These are phyloP conservation scores for Cephus sareptanus DNA, from an alignment of 2,888 invertebrate species.

Conservation along the genomic window DNA sequence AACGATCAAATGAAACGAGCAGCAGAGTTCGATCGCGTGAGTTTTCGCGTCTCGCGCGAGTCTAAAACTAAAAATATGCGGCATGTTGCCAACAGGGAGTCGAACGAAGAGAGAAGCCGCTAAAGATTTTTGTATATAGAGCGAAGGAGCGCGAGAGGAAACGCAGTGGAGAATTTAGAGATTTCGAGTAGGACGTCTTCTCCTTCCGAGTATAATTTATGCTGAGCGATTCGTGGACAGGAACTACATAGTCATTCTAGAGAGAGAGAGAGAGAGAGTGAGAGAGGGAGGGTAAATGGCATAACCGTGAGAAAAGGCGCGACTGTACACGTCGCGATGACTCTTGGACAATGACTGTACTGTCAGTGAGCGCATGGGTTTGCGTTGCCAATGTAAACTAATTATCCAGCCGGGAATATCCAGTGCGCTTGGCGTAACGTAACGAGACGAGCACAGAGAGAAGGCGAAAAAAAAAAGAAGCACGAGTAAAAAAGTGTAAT, in stretches of 20 bases:
- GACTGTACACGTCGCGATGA: neutral
- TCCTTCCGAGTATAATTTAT: conserved; percentile 43
- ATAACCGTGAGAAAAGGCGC: neutral
- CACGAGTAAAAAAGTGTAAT: neutral
- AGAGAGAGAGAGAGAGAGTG: no score
- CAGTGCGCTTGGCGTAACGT: neutral
- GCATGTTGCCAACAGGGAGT: neutral
- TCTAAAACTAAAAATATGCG: neutral
- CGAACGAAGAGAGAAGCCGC: neutral
- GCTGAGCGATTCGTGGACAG: conserved; percentile 45
- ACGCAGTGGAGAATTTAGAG: neutral
- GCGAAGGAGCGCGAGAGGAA: neutral
- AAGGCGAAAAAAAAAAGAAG: no score
- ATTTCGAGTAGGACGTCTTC: neutral
- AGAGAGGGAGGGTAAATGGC: neutral
- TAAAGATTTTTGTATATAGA: neutral
- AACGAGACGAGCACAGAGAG: neutral
- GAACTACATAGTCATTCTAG: neutral
- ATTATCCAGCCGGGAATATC: neutral
- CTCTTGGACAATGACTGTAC: neutral
- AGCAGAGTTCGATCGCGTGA: neutral
- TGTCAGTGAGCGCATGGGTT: neutral
- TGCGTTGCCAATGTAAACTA: neutral
- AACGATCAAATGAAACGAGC: neutral
- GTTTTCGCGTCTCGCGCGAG: neutral